Evolutionary conservation across 2,113 vertebrate species (phyloP), one percentile per base, ranked within the genome.

Genomic region (Caranx melampygus): DNA sequence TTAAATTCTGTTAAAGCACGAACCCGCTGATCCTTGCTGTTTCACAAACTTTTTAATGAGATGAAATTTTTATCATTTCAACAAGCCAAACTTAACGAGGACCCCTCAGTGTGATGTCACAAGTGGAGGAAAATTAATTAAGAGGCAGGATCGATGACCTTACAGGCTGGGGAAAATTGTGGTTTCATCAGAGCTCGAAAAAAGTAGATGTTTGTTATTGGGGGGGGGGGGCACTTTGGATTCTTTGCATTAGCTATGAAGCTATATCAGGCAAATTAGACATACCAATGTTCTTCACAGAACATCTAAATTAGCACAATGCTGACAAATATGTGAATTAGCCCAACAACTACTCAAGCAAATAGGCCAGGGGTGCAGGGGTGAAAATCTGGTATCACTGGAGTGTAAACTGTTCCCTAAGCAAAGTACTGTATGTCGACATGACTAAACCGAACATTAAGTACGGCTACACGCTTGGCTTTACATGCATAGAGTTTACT

Each of bases 401-500:
- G 16, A 54, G 20, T 54, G 20, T 54, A 54, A 54, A 9, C 20
- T n/a, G 20, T 54, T 21, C 51, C 21, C 2, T 57, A 72, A 71
- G 34, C 21, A 77, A 72, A 60, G 45, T 0, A 51, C 5, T 26
- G 26, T 26, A 26, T 10, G 16, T 35, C 26, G 44, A 14, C 54
- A 20, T 60, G 62, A 67, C 52, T 14, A 31, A 74, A 40, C 14
- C 55, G 3, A 33, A 40, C 45, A 67, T 73, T 52, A 73, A 18
- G 13, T 54, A 21, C 0, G 0, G 42, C 33, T 13, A 51, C 1
- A 0, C 3, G 2, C 21, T 37, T 9, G 35, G 45, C 59, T 71
- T 66, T 61, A 72, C 6, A 26, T 61, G 60, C 13, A 10, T 54
- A 55, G 20, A 37, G 40, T 58, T 83, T 78, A 58, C 42, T 67